These are phyloP conservation scores for Pterocles gutturalis DNA, from an alignment of 2,113 vertebrate species.

Conservation along the genomic window DNA sequence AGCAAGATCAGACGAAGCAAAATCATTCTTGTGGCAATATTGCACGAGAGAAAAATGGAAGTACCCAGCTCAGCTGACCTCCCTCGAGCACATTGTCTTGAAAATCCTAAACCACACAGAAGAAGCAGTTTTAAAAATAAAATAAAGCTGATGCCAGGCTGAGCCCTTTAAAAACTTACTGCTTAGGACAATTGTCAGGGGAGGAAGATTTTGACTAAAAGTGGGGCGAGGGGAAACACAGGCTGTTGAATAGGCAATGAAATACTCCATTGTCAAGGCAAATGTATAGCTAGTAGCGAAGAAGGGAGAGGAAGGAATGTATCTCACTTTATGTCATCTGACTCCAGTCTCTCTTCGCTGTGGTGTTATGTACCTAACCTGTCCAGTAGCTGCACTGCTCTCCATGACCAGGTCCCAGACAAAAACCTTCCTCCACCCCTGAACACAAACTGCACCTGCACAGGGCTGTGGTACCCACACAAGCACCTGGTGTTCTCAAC, in stretches of 20 bases:
- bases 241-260: slow-evolving; percentile 12
- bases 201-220: background rate
- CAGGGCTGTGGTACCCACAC: accelerated
- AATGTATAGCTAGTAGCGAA: background rate
- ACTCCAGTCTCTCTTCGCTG: background rate
- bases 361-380: background rate
- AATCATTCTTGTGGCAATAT: background rate
- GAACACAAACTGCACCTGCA: background rate
- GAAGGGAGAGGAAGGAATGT: background rate
- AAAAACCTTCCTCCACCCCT: background rate
- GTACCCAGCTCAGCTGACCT: background rate
- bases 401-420: background rate
- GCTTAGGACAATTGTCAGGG: background rate
- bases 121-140: background rate
- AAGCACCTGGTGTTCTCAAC: background rate
- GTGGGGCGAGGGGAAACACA: background rate
- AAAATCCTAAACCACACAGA: background rate
- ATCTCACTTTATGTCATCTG: background rate
- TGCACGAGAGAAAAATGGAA: background rate
- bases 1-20: background rate
- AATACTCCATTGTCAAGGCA: background rate
- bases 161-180: background rate
- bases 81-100: background rate
- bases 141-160: background rate
- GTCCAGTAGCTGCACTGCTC: background rate